Percentiles rank a stretch among this genome's conserved stretches.
phyloP scores from a whole-genome alignment of 2,797 vertebrate species.

The Bucorvus abyssinicus region DNA sequence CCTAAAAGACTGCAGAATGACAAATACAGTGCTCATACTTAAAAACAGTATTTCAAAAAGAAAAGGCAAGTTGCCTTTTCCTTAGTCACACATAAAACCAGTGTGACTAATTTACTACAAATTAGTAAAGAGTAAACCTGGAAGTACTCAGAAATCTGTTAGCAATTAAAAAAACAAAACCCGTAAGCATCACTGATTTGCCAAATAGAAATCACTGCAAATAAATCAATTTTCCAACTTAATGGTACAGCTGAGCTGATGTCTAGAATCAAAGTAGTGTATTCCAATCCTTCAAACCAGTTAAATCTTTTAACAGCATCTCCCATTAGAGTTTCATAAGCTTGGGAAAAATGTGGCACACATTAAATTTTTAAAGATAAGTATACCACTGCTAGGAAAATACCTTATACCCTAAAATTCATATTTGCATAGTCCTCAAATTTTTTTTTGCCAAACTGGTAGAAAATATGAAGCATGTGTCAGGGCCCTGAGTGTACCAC shows the following conservation, averaged over 20 bases:
- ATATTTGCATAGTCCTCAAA: not conserved
- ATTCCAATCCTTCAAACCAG: not conserved
- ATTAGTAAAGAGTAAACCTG: not conserved
- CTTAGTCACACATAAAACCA: not conserved
- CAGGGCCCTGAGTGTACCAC: not conserved
- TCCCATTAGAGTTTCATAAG: not conserved
- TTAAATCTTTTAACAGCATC: not conserved
- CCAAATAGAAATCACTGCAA: not conserved
- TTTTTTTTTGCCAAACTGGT: not conserved
- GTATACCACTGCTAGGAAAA: not conserved
- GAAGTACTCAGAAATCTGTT: not conserved
- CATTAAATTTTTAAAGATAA: not conserved
- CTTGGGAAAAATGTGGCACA: not conserved
- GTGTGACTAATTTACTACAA: not conserved
- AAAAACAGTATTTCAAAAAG: not conserved
- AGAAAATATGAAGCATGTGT: accelerated
- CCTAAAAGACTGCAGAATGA: not conserved
- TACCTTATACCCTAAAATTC: not conserved
- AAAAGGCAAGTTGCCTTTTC: not conserved
- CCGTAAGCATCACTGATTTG: not conserved
- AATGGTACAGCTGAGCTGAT: not conserved
- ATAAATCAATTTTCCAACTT: not conserved
- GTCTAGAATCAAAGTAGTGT: not conserved
- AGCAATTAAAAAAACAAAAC: not conserved
- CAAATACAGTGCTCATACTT: not conserved